Base-by-base conservation (phyloP, 2,797 vertebrate species). In the Pagetopsis macropterus region DNA sequence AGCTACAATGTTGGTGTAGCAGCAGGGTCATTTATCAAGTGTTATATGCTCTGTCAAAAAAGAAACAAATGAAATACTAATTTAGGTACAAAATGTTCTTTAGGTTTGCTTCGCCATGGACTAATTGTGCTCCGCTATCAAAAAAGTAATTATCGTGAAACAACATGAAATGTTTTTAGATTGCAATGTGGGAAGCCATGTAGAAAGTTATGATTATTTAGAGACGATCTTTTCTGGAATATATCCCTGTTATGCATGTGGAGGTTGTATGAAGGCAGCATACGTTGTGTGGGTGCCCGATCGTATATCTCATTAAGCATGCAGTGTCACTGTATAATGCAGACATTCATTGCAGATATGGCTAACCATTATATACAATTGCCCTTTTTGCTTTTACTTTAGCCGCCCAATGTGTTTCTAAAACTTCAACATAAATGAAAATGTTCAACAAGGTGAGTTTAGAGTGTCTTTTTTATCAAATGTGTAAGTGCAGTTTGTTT, bases 21-120 rank as follows among this genome's bases (percentile, higher is more conserved):
- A 73, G 65, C 62, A 17, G 4, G 66, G 76, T 76, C 67, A 75
- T 87, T 89, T 66, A 88, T 86, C 77, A 80, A 70, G 33, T n/a
- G 62, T 69, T 86, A 78, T 89, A 71, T 79, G 15, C 74, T 71
- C 55, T 63, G 43, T 65, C 23, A 65, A 68, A 81, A 70, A 40
- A 51, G 37, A 49, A 68, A 54, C 7, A 12, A 3, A 9, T 19
- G 46, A 40, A 43, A 16, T 6, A 15, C 9, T 33, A 9, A 59
- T 75, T 75, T 72, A 65, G 59, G 58, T 51, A 19, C 54, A 44
- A 27, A 46, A 27, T 37, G 3, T 27, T 51, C 21, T 64, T 63
- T 11, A 19, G 9, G 3, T 58, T 75, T 67, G 3, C 56, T 52
- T 66, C 31, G 37, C 44, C 50, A 27, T 12, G 33, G 72, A 69